These are phyloP conservation scores for Melanocharis versteri DNA, from an alignment of 2,113 vertebrate genomes.

Conservation along the genomic window DNA sequence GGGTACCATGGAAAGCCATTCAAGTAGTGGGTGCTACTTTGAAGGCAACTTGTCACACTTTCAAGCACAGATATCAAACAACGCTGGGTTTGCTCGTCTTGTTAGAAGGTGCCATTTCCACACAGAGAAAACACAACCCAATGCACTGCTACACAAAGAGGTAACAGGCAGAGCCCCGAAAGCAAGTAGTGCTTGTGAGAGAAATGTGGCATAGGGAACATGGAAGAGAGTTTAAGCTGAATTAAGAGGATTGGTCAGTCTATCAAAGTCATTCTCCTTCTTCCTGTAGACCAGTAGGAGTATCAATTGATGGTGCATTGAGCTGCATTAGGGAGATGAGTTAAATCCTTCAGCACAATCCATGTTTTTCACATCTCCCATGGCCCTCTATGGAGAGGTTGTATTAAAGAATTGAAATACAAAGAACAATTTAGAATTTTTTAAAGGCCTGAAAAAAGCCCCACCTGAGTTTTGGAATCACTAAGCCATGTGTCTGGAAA, in stretches of 20 bases:
- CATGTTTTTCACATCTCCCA: neutral
- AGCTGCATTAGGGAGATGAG: neutral
- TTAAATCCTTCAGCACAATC: neutral
- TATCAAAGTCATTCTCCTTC: neutral
- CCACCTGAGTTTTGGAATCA: neutral
- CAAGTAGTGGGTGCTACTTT: neutral
- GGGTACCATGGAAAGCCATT: neutral
- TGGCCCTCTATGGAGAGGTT: neutral
- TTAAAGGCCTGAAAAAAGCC: neutral
- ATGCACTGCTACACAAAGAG: neutral
- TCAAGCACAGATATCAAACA: neutral
- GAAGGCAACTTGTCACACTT: neutral
- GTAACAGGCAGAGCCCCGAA: neutral
- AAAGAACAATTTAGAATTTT: neutral
- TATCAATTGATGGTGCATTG: neutral
- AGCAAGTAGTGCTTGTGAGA: neutral
- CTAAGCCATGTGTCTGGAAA: neutral
- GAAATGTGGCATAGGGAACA: rapidly evolving
- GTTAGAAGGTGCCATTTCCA: neutral
- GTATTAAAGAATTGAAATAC: neutral
- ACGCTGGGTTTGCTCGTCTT: rapidly evolving
- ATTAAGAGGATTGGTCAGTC: neutral
- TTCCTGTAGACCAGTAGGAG: neutral
- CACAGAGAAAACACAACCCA: neutral
- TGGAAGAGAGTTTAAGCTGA: neutral